Percentiles rank a stretch among this genome's conserved stretches.
These are phyloP conservation scores for Invenusta paracnida DNA, from an alignment of 2,888 invertebrate genomes.

Conservation along the genomic window DNA sequence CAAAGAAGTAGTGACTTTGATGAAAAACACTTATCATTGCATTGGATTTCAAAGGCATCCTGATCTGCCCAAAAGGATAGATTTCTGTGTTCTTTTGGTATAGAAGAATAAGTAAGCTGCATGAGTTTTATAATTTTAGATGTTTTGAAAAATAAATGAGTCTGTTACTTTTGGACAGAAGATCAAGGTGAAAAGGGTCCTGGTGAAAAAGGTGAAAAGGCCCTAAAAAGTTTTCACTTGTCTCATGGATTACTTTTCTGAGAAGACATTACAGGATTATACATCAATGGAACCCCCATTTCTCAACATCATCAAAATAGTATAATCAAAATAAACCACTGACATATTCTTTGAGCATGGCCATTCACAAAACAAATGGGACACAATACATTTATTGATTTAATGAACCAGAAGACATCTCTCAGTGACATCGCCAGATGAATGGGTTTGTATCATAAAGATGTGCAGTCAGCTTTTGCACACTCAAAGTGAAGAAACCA, in stretches of 20 bases:
- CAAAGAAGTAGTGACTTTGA: neutral
- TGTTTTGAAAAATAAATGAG: neutral
- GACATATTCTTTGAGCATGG: neutral
- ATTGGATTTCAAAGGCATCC: slow-evolving; percentile 20
- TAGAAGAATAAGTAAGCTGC: neutral
- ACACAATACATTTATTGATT: neutral
- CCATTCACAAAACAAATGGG: neutral
- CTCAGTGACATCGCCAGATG: neutral
- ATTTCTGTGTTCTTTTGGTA: neutral
- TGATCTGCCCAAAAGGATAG: slow-evolving; percentile 4
- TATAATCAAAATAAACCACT: neutral
- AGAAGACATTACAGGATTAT: neutral
- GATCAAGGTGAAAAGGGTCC: slow-evolving; percentile 9
- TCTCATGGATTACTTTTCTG: neutral
- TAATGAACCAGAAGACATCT: neutral
- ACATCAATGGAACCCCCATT: neutral
- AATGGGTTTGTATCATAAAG: slow-evolving; percentile 13
- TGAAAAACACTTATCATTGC: neutral
- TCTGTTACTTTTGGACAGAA: slow-evolving; percentile 19
- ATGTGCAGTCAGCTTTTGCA: too few species aligned
- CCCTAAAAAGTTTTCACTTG: slow-evolving; percentile 1
- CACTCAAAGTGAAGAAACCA: too few species aligned
- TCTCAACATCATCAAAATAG: neutral
- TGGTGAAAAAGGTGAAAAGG: too few species aligned
- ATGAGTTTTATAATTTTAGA: neutral